Conservation (phyloP, 2,797 vertebrate species). For the Linurgus olivaceus region DNA sequence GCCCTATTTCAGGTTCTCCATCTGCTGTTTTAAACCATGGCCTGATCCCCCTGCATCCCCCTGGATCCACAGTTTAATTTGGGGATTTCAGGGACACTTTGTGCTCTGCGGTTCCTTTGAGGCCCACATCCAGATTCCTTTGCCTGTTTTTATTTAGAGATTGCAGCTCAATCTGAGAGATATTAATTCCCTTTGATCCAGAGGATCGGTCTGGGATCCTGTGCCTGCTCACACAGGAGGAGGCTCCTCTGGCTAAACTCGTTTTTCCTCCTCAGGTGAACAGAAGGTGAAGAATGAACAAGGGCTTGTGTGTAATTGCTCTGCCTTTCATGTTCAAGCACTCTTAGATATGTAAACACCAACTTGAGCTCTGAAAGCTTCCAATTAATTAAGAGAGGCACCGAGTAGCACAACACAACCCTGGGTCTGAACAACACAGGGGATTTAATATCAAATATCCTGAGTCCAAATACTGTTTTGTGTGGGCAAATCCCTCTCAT, state of each 20-base stretch:
- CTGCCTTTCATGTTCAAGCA: slow-evolving; percentile 7
- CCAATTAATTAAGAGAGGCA: not conserved
- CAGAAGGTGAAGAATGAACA: not conserved
- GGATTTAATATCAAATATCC: not conserved
- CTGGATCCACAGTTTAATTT: not conserved
- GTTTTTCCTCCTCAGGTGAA: slow-evolving; percentile 12
- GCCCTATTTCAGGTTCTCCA: not conserved
- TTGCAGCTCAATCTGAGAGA: not conserved
- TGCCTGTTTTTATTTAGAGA: not conserved
- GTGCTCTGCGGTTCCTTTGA: not conserved
- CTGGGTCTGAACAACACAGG: not conserved
- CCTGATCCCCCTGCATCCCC: not conserved
- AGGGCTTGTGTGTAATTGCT: slow-evolving; percentile 15
- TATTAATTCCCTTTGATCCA: not conserved
- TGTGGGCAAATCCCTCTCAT: not conserved
- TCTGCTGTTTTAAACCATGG: not conserved
- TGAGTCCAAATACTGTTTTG: not conserved
- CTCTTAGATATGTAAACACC: not conserved
- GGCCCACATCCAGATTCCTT: slow-evolving; percentile 39
- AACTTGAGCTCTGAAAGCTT: not conserved
- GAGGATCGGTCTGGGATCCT: not conserved
- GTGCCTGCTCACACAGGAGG: not conserved
- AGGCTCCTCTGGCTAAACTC: not conserved
- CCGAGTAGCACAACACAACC: not conserved
- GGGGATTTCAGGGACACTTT: not conserved